Evolutionary conservation across 2,888 invertebrate species (phyloP), one percentile per base, ranked within the genome.

Genomic region (Chesias legatella): DNA sequence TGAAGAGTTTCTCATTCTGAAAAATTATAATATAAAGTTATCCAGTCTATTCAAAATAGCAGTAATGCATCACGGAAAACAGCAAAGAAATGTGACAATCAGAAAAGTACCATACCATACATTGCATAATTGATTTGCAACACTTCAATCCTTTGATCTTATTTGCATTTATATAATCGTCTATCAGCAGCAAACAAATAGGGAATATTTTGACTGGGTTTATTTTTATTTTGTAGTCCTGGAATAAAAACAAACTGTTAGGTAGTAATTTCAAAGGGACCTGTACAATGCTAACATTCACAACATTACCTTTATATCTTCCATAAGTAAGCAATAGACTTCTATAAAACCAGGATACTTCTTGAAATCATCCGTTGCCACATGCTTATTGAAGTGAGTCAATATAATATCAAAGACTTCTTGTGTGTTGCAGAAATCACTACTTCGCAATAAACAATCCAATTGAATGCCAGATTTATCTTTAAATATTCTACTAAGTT

Each of bases 311-410:
- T 68, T 64, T 11, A 79, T 26, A 55, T 78, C 56, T 11, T 58
- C 53, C 7, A 78, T 43, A 8, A 86, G 42, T 17, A 51, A 48
- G 47, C 58, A 70, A 48, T 83, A 86, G 0, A 76, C 77, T 54
- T 79, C 74, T 47, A 83, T 59, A 32, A 76, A 67, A 1, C 69
- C 68, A 10, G 85, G 86, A 60, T 79, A 78, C 42, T 66, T 75
- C 44, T 79, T 84, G 28, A 79, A 79, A 46, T 75, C 62, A 23
- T 70, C 60, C 10, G 59, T 35, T 40, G 73, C 74, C 37, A 84
- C 53, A 56, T 72, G 83, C 30, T 53, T 56, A 51, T 82, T 79
- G 11, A 85, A 51, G 17, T 67, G 63, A 35, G 65, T 67, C 31
- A 85, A 61, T 29, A 72, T 65, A 11, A 59, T 64, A 46, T 86